Evolutionary conservation across 2,888 invertebrate species (phyloP).

Genomic region (Heteromyza rotundicornis): DNA sequence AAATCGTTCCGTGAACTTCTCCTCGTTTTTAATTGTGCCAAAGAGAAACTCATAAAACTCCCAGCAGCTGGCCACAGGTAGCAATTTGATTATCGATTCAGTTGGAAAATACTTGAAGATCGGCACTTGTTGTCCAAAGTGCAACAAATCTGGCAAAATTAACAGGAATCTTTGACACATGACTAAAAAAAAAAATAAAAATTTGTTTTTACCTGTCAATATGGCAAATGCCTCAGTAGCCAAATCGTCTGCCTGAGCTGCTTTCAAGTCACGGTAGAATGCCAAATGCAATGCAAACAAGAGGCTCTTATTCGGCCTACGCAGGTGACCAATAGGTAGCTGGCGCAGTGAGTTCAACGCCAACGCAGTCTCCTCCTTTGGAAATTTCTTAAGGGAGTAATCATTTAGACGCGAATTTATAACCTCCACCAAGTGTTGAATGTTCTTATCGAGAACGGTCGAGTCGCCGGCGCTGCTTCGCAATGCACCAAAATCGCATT

Average conservation of each 20-base stretch:
- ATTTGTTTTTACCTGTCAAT: constrained; percentile 35
- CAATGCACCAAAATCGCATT: constrained; percentile 34
- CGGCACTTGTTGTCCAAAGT: constrained; percentile 52
- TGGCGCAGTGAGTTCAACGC: constrained; percentile 39
- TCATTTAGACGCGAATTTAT: constrained; percentile 24
- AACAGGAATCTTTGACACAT: too few relatives aligned
- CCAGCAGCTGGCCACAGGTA: constrained; percentile 40
- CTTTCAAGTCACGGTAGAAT: constrained; percentile 47
- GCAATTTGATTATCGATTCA: constrained; percentile 39
- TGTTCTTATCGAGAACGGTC: constrained; percentile 22
- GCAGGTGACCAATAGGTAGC: constrained; percentile 48
- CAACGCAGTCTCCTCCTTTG: constrained; percentile 28
- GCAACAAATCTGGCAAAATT: constrained; percentile 47
- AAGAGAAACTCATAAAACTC: constrained; percentile 54
- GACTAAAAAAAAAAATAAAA: neutral
- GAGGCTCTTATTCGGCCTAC: constrained; percentile 40
- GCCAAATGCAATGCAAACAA: constrained; percentile 50
- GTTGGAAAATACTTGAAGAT: constrained; percentile 48
- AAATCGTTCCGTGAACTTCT: constrained; percentile 43
- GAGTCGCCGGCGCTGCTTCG: neutral
- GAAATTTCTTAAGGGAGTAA: constrained; percentile 34
- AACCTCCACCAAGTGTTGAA: constrained; percentile 22
- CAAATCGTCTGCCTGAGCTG: constrained; percentile 33
- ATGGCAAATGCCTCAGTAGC: constrained; percentile 32
- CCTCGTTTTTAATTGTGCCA: constrained; percentile 37